Evolutionary conservation across 2,113 vertebrate genomes (phyloP).

Genomic region (Thermophis baileyi): DNA sequence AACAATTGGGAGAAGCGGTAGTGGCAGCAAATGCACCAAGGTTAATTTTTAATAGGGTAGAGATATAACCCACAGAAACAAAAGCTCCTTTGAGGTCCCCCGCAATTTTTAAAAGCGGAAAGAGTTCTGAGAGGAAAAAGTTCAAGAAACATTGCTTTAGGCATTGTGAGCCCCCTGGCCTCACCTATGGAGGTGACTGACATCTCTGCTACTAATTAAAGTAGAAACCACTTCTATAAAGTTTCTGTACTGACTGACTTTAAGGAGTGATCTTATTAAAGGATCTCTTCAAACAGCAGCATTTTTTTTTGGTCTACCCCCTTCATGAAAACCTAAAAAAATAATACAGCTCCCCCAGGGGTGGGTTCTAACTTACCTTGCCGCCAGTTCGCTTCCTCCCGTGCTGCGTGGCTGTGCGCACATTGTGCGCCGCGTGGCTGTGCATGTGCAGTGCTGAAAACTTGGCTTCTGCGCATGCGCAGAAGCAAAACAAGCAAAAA

Average conservation of each 20-base stretch:
- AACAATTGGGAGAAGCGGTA: neutral
- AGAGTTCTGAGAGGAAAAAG: neutral
- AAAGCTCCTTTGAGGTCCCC: neutral
- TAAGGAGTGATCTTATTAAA: neutral
- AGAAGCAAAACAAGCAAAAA: too few species aligned
- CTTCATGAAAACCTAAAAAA: neutral
- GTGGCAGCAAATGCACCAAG: neutral
- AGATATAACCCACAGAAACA: neutral
- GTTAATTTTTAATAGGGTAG: neutral
- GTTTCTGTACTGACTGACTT: neutral
- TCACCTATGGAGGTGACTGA: neutral
- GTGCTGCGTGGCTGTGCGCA: too few species aligned
- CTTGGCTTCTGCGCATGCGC: too few species aligned
- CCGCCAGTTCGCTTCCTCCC: too few species aligned
- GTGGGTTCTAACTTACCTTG: too few species aligned
- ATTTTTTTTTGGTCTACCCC: neutral
- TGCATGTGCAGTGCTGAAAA: too few species aligned
- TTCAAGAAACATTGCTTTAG: neutral
- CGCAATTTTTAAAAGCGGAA: neutral
- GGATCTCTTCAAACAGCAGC: neutral
- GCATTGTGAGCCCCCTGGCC: neutral
- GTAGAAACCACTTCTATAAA: neutral
- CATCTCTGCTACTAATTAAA: neutral
- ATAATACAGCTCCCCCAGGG: neutral
- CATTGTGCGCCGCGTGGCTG: too few species aligned